These are phyloP conservation scores for Xenopus petersii DNA, from an alignment of 2,797 vertebrate genomes.

Conservation along the genomic window DNA sequence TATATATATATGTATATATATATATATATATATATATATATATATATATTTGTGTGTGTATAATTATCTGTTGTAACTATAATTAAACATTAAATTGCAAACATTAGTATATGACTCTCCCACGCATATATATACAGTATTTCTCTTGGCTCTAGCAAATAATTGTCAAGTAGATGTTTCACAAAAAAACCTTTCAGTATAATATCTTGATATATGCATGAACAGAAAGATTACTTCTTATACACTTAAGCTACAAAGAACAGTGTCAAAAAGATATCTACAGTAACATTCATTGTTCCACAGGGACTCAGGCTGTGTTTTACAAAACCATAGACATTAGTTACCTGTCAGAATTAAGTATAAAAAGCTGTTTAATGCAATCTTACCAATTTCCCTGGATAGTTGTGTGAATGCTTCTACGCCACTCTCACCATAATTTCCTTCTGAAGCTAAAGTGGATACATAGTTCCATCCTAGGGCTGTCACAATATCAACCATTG, in stretches of 20 bases:
- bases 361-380: constrained; percentile 17
- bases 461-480: constrained; percentile 96
- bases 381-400: constrained; percentile 90
- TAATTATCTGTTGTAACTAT: not conserved
- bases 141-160: not conserved
- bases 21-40: too few species aligned
- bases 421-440: constrained; percentile 95
- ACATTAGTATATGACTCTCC: not conserved
- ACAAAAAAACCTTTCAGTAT: constrained; percentile 17
- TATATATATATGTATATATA: too few species aligned
- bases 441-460: constrained; percentile 90
- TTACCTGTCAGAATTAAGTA: constrained; percentile 29
- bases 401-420: constrained; percentile 96
- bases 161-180: constrained; percentile 12
- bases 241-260: constrained; percentile 16
- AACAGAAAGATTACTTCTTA: constrained; percentile 49
- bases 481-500: constrained; percentile 96
- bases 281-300: constrained; percentile 35
- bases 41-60: not conserved
- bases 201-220: constrained; percentile 26
- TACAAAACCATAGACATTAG: constrained; percentile 15
- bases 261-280: constrained; percentile 29
- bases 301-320: constrained; percentile 9
- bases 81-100: not conserved
- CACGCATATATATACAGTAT: not conserved